These are phyloP conservation scores for Sphenopsis melanotis DNA, from an alignment of 2,797 vertebrate species.

Conservation along the genomic window DNA sequence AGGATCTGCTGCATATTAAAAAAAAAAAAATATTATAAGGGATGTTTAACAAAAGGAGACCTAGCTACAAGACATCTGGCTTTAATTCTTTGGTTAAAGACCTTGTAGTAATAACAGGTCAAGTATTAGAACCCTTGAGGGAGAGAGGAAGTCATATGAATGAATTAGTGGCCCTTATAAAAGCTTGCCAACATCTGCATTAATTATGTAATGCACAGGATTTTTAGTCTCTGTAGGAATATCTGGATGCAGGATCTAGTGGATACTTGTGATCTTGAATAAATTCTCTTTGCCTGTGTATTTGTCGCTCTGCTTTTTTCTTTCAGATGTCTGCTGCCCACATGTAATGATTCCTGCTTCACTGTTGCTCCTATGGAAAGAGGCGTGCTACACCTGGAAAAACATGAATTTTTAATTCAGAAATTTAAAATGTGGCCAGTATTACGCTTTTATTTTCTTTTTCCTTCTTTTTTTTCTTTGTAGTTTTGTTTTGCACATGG, in stretches of 20 bases:
- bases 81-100: conserved; percentile 39
- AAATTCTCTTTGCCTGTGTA: background rate
- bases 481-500: background rate
- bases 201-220: background rate
- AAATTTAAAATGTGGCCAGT: background rate
- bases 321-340: background rate
- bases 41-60: background rate
- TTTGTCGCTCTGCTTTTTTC: background rate
- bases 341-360: background rate
- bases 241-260: background rate
- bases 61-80: conserved; percentile 11
- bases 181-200: conserved; percentile 30
- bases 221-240: background rate
- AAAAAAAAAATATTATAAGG: background rate
- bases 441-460: background rate
- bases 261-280: background rate
- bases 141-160: conserved; percentile 30
- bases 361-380: background rate
- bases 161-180: conserved; percentile 25
- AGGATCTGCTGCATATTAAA: background rate
- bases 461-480: background rate
- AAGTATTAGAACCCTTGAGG: conserved; percentile 35
- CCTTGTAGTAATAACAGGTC: conserved; percentile 2
- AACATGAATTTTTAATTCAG: background rate
- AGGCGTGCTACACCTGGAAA: background rate